Conservation (phyloP, 1,140 invertebrate genomes). For the Samia ricini region DNA sequence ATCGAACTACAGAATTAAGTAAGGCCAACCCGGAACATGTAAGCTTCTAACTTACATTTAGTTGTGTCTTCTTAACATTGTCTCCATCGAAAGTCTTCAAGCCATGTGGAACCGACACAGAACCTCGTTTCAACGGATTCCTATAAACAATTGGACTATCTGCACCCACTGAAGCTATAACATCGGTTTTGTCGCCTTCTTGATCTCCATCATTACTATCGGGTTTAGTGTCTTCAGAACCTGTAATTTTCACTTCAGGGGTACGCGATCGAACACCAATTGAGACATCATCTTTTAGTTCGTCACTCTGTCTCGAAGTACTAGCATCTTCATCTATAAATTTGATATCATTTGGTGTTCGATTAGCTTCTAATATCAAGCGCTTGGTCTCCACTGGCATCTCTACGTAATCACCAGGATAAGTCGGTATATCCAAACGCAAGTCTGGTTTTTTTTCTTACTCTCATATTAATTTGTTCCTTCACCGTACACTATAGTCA, state of each 20-base stretch:
- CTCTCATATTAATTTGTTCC: conserved; percentile 37
- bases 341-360: conserved; percentile 40
- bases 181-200: background rate
- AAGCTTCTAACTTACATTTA: conserved; percentile 26
- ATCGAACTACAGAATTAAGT: too few species aligned
- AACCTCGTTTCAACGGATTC: conserved; percentile 18
- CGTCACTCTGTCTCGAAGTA: conserved; percentile 7
- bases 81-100: conserved; percentile 21
- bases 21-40: too few species aligned
- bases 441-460: conserved; percentile 62
- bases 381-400: conserved; percentile 49
- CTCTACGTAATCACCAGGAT: conserved; percentile 60
- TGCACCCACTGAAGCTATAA: background rate
- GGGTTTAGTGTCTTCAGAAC: conserved; percentile 24
- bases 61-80: conserved; percentile 9
- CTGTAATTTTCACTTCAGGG: conserved; percentile 48
- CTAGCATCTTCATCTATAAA: conserved; percentile 41
- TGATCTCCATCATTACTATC: conserved; percentile 4
- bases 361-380: conserved; percentile 24
- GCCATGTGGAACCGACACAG: conserved; percentile 24
- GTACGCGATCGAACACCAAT: conserved; percentile 26
- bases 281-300: conserved; percentile 3
- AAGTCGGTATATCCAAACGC: conserved; percentile 52
- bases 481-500: background rate
- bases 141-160: conserved; percentile 35